Evolutionary conservation across 1,140 invertebrate genomes (phyloP).

Genomic region (Trypoxylus dichotomus): DNA sequence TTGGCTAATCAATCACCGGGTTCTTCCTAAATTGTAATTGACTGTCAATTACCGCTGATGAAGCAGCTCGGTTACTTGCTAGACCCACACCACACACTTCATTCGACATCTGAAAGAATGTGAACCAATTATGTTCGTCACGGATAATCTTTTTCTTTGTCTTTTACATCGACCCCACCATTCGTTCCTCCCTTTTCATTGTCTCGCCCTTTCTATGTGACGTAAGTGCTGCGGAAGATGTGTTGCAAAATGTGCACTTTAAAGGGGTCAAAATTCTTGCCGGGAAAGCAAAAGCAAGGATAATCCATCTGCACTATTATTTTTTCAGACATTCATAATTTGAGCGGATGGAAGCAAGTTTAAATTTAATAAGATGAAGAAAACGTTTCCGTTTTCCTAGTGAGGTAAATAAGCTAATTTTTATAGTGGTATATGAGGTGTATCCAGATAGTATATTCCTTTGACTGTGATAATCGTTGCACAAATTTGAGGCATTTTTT

Average conservation of each 20-base stretch:
- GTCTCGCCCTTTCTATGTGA: neutral
- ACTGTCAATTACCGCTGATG: conserved; percentile 42
- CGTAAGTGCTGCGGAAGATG: neutral
- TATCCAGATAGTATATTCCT: too few species aligned
- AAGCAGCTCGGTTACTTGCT: conserved; percentile 34
- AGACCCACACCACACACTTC: neutral
- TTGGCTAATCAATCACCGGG: conserved; percentile 38
- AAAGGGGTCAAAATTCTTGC: too few species aligned
- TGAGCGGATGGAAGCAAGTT: neutral
- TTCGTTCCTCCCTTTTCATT: neutral
- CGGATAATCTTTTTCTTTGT: conserved; percentile 20
- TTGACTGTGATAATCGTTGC: too few species aligned
- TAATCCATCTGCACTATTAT: too few species aligned
- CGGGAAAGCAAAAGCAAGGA: neutral
- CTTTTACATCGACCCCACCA: conserved; percentile 13
- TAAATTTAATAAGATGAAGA: too few species aligned
- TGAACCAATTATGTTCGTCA: conserved; percentile 35
- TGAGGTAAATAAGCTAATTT: too few species aligned
- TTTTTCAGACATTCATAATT: too few species aligned
- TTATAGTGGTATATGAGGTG: too few species aligned
- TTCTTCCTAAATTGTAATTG: conserved; percentile 43
- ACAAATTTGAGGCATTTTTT: too few species aligned
- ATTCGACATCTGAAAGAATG: conserved; percentile 33
- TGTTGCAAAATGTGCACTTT: neutral
- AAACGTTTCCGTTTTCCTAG: too few species aligned